Conservation (phyloP, 2,113 vertebrate genomes). For the Pangasianodon hypophthalmus region DNA sequence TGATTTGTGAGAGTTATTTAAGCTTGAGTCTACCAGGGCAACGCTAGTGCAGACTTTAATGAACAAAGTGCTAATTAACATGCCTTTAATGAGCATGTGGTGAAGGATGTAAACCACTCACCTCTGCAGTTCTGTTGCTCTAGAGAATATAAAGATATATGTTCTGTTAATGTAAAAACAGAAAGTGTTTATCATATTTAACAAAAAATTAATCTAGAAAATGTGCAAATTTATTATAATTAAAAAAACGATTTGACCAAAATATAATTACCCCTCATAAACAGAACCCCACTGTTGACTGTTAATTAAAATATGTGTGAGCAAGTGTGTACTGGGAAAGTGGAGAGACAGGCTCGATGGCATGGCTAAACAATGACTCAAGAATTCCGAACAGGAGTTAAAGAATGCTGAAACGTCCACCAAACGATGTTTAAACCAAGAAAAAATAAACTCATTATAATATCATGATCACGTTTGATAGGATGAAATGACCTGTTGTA, state of each 20-base stretch:
- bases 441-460: constrained; percentile 20
- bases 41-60: background rate
- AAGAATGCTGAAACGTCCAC: background rate
- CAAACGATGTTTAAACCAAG: background rate
- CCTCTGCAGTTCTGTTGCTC: background rate
- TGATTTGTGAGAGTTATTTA: background rate
- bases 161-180: background rate
- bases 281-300: background rate
- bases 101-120: background rate
- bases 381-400: constrained; percentile 56
- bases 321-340: constrained; percentile 33
- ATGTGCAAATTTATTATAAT: background rate
- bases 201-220: background rate
- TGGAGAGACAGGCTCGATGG: constrained; percentile 63
- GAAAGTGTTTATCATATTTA: background rate
- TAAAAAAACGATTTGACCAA: background rate
- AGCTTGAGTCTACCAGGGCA: background rate
- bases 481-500: background rate
- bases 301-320: background rate
- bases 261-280: background rate
- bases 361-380: constrained; percentile 66
- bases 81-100: constrained; percentile 19
- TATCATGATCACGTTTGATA: constrained; percentile 4
- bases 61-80: background rate
- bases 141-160: background rate